These are phyloP conservation scores for Hiodon tergisus DNA, from an alignment of 2,113 vertebrate genomes.

Conservation along the genomic window DNA sequence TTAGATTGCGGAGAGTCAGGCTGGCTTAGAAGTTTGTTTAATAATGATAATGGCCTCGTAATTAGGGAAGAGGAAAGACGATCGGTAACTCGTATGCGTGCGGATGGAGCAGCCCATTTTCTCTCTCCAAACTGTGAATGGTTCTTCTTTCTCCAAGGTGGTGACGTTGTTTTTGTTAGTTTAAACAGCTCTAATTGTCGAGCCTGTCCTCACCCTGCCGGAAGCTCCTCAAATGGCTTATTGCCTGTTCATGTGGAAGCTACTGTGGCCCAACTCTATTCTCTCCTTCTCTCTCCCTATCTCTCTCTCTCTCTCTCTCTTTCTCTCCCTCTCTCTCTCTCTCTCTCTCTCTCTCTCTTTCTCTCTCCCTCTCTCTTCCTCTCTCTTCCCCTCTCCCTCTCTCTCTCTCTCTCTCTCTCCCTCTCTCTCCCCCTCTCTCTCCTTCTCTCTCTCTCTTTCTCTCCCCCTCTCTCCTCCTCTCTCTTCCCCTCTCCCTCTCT, in stretches of 20 bases:
- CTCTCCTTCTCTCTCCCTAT: constrained; percentile 39
- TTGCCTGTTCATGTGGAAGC: constrained; percentile 97
- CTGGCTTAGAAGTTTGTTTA: constrained; percentile 21
- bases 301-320: too few relatives aligned
- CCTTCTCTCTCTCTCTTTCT: constrained; percentile 37
- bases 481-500: constrained; percentile 47
- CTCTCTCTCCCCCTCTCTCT: constrained; percentile 11
- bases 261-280: constrained; percentile 78
- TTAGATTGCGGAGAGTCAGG: constrained; percentile 15
- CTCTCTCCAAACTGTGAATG: constrained; percentile 8
- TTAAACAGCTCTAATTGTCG: constrained; percentile 70
- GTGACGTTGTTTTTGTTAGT: constrained; percentile 23
- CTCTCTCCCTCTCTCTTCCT: too few relatives aligned
- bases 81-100: constrained; percentile 2
- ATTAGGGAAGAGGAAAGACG: constrained; percentile 18
- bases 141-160: constrained; percentile 27
- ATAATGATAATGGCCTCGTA: constrained; percentile 24
- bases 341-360: too few relatives aligned
- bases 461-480: constrained; percentile 40
- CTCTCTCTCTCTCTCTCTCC: too few relatives aligned
- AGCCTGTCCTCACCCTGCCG: constrained; percentile 80
- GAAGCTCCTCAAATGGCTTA: constrained; percentile 80
- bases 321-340: too few relatives aligned
- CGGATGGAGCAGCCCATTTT: neutral
- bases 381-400: constrained; percentile 21